Evolutionary conservation across 2,797 vertebrate species (phyloP), one percentile per base, ranked within the genome.

Genomic region (Notoglanidium macrostoma): DNA sequence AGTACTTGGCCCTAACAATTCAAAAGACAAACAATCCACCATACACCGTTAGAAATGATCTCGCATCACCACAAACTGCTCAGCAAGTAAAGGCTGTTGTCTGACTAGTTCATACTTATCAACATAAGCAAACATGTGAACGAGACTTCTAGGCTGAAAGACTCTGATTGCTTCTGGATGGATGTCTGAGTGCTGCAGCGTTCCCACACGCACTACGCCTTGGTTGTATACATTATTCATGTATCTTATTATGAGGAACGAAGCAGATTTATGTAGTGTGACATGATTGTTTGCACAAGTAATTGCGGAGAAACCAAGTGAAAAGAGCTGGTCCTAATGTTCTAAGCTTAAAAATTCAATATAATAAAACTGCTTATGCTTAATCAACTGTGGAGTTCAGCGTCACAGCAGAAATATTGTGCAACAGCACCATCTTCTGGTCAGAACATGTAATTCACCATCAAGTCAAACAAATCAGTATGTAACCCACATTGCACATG

Each of bases 401-500:
- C 29, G 17, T 54, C 35, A n/a, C 32, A 26, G 57, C 0, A 68
- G 32, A 84, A 83, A 76, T 35, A 59, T 85, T 83, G 67, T 90
- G 35, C 70, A 79, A 85, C 77, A 87, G 82, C 86, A 44, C 90
- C 90, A 92, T 86, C 92, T 92, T 86, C 84, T 87, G 90, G 83
- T 23, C 32, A 73, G 54, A 59, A 57, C 11, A 21, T 26, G 9
- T n/a, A n/a, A 35, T 57, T n/a, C 10, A 23, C 21, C 29, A 1
- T 9, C 61, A 67, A 14, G 5, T 14, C 46, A 26, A 8, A 40
- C 17, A 54, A 78, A 21, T 32, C 49, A 78, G 2, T 32, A 17
- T 55, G 7, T 10, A 32, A 49, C 55, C 8, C 7, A 32, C 0
- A 40, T 23, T 55, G n/a, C 8, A 32, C 32, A 21, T 1, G 8